Evolutionary conservation across 2,888 invertebrate genomes (phyloP), one percentile per base, ranked within the genome.

Genomic region (Auanema sp.): DNA sequence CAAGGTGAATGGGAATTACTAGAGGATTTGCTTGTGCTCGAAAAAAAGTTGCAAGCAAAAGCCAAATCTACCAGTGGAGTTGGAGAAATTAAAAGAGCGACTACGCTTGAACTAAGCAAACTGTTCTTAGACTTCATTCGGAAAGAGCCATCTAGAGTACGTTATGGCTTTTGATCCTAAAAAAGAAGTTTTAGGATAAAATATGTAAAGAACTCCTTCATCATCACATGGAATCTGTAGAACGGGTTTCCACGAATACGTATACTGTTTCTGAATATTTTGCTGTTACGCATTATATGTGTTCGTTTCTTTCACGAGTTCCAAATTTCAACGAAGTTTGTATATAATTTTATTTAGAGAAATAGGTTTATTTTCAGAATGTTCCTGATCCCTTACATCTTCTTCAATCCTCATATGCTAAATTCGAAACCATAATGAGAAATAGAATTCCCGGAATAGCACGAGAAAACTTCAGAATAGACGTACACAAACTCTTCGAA

Each of bases 341-440:
- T 2, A 1, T 16, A 43, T 21, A 5, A 16, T 21, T 21, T 50
- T 14, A 50, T 21, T 4, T 58, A 5, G 18, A 18, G 24, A 42
- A 1, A 14, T 12, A 1, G 2, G 6, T 47, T 33, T 33, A 33
- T 33, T 5, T 60, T 47, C n/a, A 60, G 60, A 16, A 16, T n/a
- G 55, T 55, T 0, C 24, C 43, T 0, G 60, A 60, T 33, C 16
- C 55, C 6, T 21, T 60, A 14, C 40, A 47, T 23, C 55, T 53
- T 47, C 18, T 54, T 10, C 43, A 44, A n/a, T 41, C 33, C 14
- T n/a, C 50, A 2, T 54, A 25, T n/a, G 2, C 11, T 23, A 60
- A 60, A 18, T 54, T 33, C 18, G 60, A 60, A 18, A 60, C n/a
- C n/a, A 33, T 60, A 14, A 14, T 60, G 25, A 43, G 44, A 24